phyloP scores from a whole-genome alignment of 2,797 vertebrate species.

The Sardinella longiceps region DNA sequence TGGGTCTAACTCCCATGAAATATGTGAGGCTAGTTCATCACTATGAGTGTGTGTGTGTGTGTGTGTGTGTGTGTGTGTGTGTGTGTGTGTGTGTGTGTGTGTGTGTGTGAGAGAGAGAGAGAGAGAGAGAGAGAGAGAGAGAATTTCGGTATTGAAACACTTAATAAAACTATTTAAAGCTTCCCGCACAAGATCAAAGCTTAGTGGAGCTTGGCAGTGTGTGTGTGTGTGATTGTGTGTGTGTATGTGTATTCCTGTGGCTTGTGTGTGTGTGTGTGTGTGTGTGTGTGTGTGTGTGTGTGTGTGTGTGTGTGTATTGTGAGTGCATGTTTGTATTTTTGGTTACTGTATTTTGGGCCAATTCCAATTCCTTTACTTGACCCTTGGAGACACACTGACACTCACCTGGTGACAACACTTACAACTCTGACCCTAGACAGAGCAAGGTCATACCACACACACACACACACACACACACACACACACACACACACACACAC shows the following conservation, averaged over 20 bases:
- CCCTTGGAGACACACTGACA: not conserved
- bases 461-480: conserved; percentile 26
- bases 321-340: not conserved
- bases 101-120: conserved; percentile 31
- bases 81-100: conserved; percentile 52
- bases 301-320: no score
- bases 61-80: conserved; percentile 41
- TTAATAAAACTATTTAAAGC: conserved; percentile 77
- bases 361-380: not conserved
- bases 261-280: conserved; percentile 56
- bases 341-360: not conserved
- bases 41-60: conserved; percentile 25
- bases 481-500: conserved; percentile 37
- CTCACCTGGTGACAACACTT: not conserved
- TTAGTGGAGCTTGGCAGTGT: conserved; percentile 60
- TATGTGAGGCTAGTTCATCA: conserved; percentile 10
- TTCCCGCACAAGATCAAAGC: conserved; percentile 72
- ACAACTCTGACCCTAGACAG: not conserved
- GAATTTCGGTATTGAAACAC: conserved; percentile 64
- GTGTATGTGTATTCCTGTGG: conserved; percentile 53
- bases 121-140: conserved; percentile 33
- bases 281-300: conserved; percentile 35
- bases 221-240: conserved; percentile 53
- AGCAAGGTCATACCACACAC: conserved; percentile 18
- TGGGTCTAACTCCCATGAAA: not conserved